Base-by-base conservation (phyloP, 2,888 invertebrate genomes). In the Agonopterix alstromeriana region DNA sequence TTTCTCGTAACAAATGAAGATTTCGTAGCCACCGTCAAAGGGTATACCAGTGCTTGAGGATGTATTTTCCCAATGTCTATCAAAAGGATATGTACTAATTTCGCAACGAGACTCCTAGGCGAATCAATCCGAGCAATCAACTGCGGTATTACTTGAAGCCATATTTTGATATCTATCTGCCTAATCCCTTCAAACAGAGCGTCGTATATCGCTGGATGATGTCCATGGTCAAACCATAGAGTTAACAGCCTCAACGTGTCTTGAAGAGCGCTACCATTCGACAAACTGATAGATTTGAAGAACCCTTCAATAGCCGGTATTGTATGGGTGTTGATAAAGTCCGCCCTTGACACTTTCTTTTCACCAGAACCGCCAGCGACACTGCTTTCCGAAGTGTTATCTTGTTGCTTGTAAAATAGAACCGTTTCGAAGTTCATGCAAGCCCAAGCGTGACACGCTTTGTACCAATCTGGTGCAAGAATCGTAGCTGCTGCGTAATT, bases 71-170 rank as follows among this genome's bases (percentile, higher is more conserved):
- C 98, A 60, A 99, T 98, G 67, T 99, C 99, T 57, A 97, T 96
- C 4, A 99, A 89, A 17, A 99, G 88, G 71, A 97, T 95, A 71
- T 98, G 97, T 48, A 99, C 98, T 12, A 98, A 89, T 53, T 96
- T 93, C 0, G 97, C 95, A 0, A 99, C 98, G 48, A 97, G 85
- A 56, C 93, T 93, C 12, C 97, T 91, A 0, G 96, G 95, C 0
- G 98, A 98, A 75, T 99, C 99, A 50, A 99, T 98, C 47, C 99
- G 92, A 0, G 99, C 99, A 55, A 99, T 99, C 35, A 99, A 86
- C 77, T 99, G 99, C 0, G 99, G 99, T 65, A 99, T 98, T 0
- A 99, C 98, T 90, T 99, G 99, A 10, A 99, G 89, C 99, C 99
- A 99, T 42, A 98, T 99, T 70, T 98, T 98, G 48, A 99, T 97